Evolutionary conservation across 1,140 invertebrate genomes (phyloP), one percentile per base, ranked within the genome.

Genomic region (Ylistrum balloti): DNA sequence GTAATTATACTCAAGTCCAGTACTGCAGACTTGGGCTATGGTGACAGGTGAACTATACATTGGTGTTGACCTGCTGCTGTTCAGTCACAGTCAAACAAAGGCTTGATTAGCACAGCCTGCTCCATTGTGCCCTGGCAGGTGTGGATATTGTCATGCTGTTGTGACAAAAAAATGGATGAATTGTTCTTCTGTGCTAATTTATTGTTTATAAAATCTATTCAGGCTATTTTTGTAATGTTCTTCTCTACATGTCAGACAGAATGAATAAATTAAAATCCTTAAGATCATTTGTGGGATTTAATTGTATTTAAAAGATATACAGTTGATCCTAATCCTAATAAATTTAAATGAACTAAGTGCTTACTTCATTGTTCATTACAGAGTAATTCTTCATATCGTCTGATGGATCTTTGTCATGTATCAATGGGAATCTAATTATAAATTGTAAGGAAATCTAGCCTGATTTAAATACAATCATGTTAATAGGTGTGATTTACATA

Each of bases 61-160:
- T n/a, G 22, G 41, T 45, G 41, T 28, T 28, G 56, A 74, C n/a
- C 56, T 28, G 22, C n/a, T 28, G 56, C 56, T 74, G 1, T 22
- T 74, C 28, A 74, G 56, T 74, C 56, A 11, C 22, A 74, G 56
- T 74, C 56, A 74, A 74, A 74, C 56, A 74, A 74, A 74, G 56
- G n/a, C 56, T 74, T 74, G 56, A 74, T 74, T 74, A 74, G 56
- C 56, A 74, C 56, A 28, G 56, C 56, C 56, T 28, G n/a, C 56
- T 7, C 56, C n/a, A 74, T 74, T 74, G 56, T 74, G 0, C 20
- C n/a, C n/a, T 28, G n/a, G 56, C 56, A 74, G 56, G 56, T 74
- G 56, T 74, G n/a, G 22, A 74, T 28, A 74, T 28, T 74, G n/a
- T 74, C n/a, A 74, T 74, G 56, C 41, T 17, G 1, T 74, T 28